A percentile compares a stretch with the other conserved stretches of the same genome.
Evolutionary conservation across 2,888 invertebrate genomes (phyloP).

Genomic region (Piscicola geometra): DNA sequence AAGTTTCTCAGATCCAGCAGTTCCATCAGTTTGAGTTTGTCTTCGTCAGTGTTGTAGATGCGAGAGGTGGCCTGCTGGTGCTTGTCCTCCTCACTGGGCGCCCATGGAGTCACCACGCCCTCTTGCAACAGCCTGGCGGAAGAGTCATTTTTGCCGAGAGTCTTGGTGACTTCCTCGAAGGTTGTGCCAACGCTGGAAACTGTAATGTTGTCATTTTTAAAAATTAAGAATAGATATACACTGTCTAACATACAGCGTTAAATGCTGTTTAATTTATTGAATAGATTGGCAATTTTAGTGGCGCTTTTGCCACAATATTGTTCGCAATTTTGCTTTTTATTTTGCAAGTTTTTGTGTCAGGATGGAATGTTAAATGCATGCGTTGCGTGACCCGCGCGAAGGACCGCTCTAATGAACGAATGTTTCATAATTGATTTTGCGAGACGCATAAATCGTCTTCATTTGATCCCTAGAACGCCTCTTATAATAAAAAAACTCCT

Average conservation of each 20-base stretch:
- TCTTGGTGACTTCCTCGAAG: conserved; percentile 23
- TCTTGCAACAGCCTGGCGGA: background rate
- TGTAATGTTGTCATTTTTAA: background rate
- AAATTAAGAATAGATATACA: background rate
- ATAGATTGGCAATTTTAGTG: too few relatives aligned
- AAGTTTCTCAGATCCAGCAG: conserved; percentile 30
- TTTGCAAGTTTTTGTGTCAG: too few relatives aligned
- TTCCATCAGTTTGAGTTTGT: conserved; percentile 24
- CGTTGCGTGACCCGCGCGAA: too few relatives aligned
- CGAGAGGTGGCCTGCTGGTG: conserved; percentile 19
- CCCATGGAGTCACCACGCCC: conserved; percentile 27
- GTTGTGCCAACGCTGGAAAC: conserved; percentile 30
- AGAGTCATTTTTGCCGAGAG: conserved; percentile 11
- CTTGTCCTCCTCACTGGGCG: conserved; percentile 26
- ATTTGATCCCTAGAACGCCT: too few relatives aligned
- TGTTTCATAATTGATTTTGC: too few relatives aligned
- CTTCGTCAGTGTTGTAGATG: conserved; percentile 21
- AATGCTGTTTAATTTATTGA: too few relatives aligned
- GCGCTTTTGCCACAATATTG: too few relatives aligned
- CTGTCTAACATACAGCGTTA: background rate
- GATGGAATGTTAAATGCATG: too few relatives aligned
- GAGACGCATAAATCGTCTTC: too few relatives aligned
- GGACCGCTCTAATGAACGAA: too few relatives aligned
- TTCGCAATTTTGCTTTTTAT: too few relatives aligned
- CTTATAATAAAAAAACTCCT: too few relatives aligned